Conservation (phyloP, 2,888 invertebrate genomes). For the Polylopha cassiicola region DNA sequence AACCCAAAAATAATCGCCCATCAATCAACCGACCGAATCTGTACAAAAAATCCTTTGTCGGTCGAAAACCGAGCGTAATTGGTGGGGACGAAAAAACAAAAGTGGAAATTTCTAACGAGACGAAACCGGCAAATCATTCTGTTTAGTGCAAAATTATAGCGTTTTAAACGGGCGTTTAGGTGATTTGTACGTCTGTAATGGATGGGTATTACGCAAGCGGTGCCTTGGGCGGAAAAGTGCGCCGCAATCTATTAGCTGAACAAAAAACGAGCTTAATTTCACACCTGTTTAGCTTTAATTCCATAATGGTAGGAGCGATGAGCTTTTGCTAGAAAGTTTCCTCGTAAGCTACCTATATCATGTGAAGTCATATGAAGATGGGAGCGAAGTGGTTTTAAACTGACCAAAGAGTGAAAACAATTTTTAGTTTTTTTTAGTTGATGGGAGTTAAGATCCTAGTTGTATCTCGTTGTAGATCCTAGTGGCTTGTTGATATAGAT, state of each 20-base stretch:
- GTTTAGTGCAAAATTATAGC: constrained; percentile 75
- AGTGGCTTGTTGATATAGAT: no score
- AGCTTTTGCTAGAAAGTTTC: constrained; percentile 51
- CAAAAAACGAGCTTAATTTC: constrained; percentile 73
- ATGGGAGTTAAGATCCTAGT: no score
- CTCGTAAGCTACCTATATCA: constrained; percentile 37
- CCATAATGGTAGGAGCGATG: constrained; percentile 61
- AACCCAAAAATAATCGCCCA: constrained; percentile 68
- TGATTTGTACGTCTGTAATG: constrained; percentile 62
- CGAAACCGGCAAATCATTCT: constrained; percentile 68
- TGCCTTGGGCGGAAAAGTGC: constrained; percentile 55
- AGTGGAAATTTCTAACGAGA: constrained; percentile 73
- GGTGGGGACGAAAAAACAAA: constrained; percentile 66
- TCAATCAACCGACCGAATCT: constrained; percentile 61
- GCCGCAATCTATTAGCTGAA: constrained; percentile 65
- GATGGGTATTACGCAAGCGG: constrained; percentile 61
- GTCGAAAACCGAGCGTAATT: constrained; percentile 58
- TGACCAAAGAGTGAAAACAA: no score
- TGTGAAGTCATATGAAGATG: constrained; percentile 34
- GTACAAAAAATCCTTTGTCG: constrained; percentile 61
- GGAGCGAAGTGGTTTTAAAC: no score
- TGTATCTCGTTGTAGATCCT: no score
- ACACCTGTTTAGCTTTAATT: constrained; percentile 74
- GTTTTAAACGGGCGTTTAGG: constrained; percentile 70
- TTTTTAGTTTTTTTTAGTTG: no score